Base-by-base conservation (phyloP, 2,113 vertebrate species). In the Pomatorhinus ruficollis region DNA sequence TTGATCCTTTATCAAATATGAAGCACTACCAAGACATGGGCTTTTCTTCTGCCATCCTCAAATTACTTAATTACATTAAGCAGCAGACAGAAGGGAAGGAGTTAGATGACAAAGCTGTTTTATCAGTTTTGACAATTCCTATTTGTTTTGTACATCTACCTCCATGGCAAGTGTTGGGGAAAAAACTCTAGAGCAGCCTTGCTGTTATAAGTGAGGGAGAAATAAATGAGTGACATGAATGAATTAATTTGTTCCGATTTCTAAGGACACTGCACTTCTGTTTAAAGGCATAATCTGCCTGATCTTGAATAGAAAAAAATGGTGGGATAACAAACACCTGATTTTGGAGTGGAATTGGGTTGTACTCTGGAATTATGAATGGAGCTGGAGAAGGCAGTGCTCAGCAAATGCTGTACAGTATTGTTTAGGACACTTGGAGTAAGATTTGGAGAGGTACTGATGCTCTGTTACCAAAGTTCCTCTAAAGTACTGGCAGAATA, bases 1-100 rank as follows among this genome's bases (percentile, higher is more conserved):
- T 21, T 72, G 18, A 33, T 86, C 15, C 5, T 57, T 27, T 59
- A 0, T 57, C 11, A 49, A 42, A 69, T 57, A 31, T 12, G 15
- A 88, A 65, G 49, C 10, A 6, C 42, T 1, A 3, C 39, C 16
- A 45, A 61, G 44, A 33, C 6, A 39, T 0, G 2, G 30, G 13
- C 19, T 61, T 59, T 75, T 60, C 24, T 76, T 70, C 60, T 79
- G 39, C 64, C 9, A 7, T 66, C 9, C 12, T 59, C 23, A 60
- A 25, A 52, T 39, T 40, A 25, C 18, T 69, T 47, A 24, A 57
- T 52, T 72, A 35, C 15, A n/a, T 75, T 49, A 49, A 78, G 37
- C 7, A 60, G 33, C 33, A 56, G 37, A 24, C 12, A 61, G 18
- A 77, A 84, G 13, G 25, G 10, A 49, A 78, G 19, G 18, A 71